Percentiles rank a stretch among this genome's conserved stretches.
Evolutionary conservation across 2,113 vertebrate genomes (phyloP).

Genomic region (Urocynchramus pylzowi): DNA sequence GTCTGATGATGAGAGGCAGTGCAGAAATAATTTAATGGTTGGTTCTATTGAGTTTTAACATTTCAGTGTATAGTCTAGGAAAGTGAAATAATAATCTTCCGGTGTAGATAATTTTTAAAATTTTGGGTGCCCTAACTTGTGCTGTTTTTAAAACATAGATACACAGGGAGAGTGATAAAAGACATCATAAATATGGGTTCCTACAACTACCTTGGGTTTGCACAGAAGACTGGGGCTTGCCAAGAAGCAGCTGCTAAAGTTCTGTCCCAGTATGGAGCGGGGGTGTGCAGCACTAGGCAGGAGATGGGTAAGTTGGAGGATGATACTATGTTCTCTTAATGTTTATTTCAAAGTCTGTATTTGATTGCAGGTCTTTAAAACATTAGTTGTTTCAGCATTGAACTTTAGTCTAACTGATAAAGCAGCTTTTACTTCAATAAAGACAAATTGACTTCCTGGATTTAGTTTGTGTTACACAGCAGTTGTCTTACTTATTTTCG

Average conservation of each 20-base stretch:
- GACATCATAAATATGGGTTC: conserved; percentile 97
- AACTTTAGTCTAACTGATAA: not conserved
- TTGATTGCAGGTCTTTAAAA: not conserved
- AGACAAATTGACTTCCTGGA: not conserved
- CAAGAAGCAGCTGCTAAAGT: conserved; percentile 79
- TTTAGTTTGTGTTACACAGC: not conserved
- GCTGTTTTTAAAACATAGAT: conserved; percentile 73
- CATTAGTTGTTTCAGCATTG: not conserved
- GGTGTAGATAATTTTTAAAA: not conserved
- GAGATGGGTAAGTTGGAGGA: conserved; percentile 85
- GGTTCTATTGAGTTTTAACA: not conserved
- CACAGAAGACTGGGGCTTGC: conserved; percentile 83
- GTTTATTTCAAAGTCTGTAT: not conserved
- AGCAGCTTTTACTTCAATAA: not conserved
- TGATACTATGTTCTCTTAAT: not conserved
- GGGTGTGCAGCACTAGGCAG: conserved; percentile 88
- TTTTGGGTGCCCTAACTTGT: not conserved
- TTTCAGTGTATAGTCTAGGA: not conserved
- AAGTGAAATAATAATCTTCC: not conserved
- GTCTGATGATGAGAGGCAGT: not conserved
- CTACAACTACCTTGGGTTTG: conserved; percentile 97
- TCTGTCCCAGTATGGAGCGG: conserved; percentile 83
- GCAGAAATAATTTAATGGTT: not conserved
- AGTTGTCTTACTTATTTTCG: not conserved
- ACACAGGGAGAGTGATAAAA: conserved; percentile 89